Base-by-base conservation (phyloP, 1,140 invertebrate species). In the Colletes gigas region DNA sequence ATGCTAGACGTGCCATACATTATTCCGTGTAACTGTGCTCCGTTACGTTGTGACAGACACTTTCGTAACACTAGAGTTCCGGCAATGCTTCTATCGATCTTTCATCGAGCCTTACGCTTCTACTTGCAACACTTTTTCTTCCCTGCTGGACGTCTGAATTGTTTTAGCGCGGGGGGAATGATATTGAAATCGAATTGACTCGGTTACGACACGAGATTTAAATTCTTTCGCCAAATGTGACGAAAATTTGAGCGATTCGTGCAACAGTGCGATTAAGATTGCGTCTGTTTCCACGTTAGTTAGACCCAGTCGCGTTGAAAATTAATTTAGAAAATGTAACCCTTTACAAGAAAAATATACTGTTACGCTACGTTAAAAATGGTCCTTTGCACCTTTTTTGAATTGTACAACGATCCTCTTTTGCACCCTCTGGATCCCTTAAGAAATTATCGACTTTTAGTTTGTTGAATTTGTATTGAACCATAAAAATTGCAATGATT, bases 21-120 rank as follows among this genome's bases (percentile, higher is more conserved):
- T 52, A 59, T 21, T 77, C 39, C n/a, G 19, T 63, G 59, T 63
- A 63, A 78, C 68, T 21, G 39, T 63, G 59, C 68, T 44, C 68
- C 7, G 59, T 62, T 52, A 78, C 68, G 50, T 44, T 52, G 76
- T 78, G 60, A 63, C 76, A 72, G 68, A 78, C 63, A 72, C 76
- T 78, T 78, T 78, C 76, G 76, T 63, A 78, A 78, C 59, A n/a
- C 47, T 63, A 59, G 50, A 54, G 68, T 78, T 71, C 76, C 68
- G 76, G 47, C 76, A 78, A 78, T 72, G 52, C 15, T 72, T 78
- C 76, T 63, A 72, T 78, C 76, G 76, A 78, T 78, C 76, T 78
- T 78, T 78, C 76, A 60, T 78, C 76, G 63, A 72, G n/a, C 47
- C 55, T 72, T 60, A 63, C 76, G 76, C 55, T 72, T 72, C 52